phyloP scores from a whole-genome alignment of 2,888 invertebrate species.

The Orthosia incerta region DNA sequence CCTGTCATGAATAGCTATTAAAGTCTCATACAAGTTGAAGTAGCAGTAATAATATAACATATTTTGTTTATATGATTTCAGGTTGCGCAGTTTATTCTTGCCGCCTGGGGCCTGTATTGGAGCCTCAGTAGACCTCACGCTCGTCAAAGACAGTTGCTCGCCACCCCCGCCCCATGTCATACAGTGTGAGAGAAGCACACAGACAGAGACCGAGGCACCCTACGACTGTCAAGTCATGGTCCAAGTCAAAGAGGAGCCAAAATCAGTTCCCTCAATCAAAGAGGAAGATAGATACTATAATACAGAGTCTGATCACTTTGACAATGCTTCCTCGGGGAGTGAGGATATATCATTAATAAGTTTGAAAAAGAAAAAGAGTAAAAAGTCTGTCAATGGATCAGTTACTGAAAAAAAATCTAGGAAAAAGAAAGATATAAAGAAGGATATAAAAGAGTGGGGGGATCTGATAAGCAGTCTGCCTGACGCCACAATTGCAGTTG shows the following conservation, averaged over 20 bases:
- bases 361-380: constrained; percentile 77
- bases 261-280: constrained; percentile 71
- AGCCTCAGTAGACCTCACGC: constrained; percentile 75
- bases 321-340: constrained; percentile 78
- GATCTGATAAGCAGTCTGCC: constrained; percentile 70
- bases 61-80: constrained; percentile 68
- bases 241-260: constrained; percentile 78
- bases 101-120: constrained; percentile 62
- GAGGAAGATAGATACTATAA: constrained; percentile 67
- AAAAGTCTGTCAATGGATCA: constrained; percentile 70
- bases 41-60: background rate
- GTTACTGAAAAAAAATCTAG: constrained; percentile 63
- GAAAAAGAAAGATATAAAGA: constrained; percentile 73
- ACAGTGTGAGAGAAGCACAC: constrained; percentile 75
- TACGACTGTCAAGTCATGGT: constrained; percentile 33
- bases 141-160: constrained; percentile 73
- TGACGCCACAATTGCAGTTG: constrained; percentile 61
- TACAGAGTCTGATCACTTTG: constrained; percentile 63
- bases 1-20: background rate
- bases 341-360: constrained; percentile 80
- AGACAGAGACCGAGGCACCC: constrained; percentile 72
- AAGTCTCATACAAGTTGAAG: background rate
- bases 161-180: constrained; percentile 49
- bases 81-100: constrained; percentile 72
- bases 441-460: constrained; percentile 71